phyloP scores from a whole-genome alignment of 1,140 invertebrate genomes.

The Camponotus floridanus region DNA sequence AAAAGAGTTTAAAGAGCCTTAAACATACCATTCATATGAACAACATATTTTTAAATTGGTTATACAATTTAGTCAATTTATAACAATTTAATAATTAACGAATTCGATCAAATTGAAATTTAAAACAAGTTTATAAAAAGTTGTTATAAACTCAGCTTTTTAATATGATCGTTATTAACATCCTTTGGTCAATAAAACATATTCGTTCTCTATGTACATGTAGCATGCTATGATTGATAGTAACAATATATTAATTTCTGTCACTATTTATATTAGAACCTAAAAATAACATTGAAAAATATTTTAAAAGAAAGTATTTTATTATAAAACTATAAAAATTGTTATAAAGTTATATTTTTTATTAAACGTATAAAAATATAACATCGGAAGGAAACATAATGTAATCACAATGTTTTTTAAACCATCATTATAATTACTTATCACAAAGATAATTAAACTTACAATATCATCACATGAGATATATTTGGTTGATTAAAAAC shows the following conservation, averaged over 20 bases:
- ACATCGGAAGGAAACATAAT: conserved; percentile 42
- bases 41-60: not conserved
- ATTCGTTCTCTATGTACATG: not conserved
- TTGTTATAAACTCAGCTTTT: not conserved
- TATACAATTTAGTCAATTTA: not conserved
- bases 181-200: not conserved
- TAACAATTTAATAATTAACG: conserved; percentile 1
- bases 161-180: not conserved
- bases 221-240: not conserved
- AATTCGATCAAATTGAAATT: not conserved
- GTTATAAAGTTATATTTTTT: conserved; percentile 64
- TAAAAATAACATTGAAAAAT: not conserved
- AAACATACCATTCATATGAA: not conserved
- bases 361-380: conserved; percentile 75
- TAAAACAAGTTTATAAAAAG: not conserved
- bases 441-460: no score
- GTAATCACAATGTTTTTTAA: conserved; percentile 28
- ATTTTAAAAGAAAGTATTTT: conserved; percentile 3
- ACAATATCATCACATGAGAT: not conserved
- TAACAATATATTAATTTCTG: not conserved
- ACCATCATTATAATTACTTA: not conserved
- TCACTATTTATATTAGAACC: not conserved
- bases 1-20: not conserved
- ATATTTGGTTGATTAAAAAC: not conserved
- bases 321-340: conserved; percentile 52